These are phyloP conservation scores for Chlamydotis undulata DNA, from an alignment of 2,113 vertebrate species.

Conservation along the genomic window DNA sequence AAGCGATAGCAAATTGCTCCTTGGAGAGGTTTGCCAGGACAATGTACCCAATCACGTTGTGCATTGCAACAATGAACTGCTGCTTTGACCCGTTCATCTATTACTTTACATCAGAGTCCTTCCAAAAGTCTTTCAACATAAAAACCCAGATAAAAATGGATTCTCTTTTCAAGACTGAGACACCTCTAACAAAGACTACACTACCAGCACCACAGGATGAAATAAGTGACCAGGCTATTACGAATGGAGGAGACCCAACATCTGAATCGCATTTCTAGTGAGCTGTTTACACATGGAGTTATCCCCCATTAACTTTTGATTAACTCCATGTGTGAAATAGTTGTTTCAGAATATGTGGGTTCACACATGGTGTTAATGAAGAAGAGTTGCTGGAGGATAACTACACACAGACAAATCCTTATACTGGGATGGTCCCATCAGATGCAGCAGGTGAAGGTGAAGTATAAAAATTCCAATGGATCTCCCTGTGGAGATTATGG, in stretches of 20 bases:
- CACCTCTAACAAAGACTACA: slow-evolving; percentile 71
- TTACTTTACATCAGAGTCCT: slow-evolving; percentile 97
- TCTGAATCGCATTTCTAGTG: slow-evolving; percentile 81
- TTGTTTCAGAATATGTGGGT: not conserved
- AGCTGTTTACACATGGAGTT: not conserved
- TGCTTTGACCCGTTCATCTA: slow-evolving; percentile 97
- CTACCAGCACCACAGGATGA: slow-evolving; percentile 78
- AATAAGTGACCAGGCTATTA: slow-evolving; percentile 76
- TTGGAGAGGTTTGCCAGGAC: slow-evolving; percentile 91
- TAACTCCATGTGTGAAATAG: not conserved
- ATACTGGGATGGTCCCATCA: not conserved
- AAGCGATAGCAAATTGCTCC: slow-evolving; percentile 88
- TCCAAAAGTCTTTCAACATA: slow-evolving; percentile 93
- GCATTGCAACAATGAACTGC: slow-evolving; percentile 93
- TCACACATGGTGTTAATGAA: not conserved
- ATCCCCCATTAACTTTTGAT: not conserved
- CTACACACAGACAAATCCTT: not conserved
- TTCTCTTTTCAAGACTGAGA: slow-evolving; percentile 84
- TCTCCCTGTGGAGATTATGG: not conserved
- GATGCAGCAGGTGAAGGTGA: not conserved
- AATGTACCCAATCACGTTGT: slow-evolving; percentile 93
- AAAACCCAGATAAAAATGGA: slow-evolving; percentile 85
- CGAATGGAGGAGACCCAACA: slow-evolving; percentile 84
- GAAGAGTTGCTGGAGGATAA: not conserved
- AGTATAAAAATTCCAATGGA: not conserved